Evolutionary conservation across 2,113 vertebrate genomes (phyloP).

Genomic region (Neopipo cinnamomea): DNA sequence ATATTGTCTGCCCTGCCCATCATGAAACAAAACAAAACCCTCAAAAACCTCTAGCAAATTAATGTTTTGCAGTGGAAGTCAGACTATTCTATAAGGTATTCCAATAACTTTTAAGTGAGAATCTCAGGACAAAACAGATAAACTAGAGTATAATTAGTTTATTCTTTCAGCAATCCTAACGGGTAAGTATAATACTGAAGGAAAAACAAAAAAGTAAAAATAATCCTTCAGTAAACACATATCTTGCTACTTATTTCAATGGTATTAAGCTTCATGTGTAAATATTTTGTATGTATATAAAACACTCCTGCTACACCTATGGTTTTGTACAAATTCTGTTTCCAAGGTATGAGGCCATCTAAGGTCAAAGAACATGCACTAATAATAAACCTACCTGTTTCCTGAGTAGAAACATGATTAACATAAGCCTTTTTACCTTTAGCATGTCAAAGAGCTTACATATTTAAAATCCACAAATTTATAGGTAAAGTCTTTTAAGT

Average conservation of each 20-base stretch:
- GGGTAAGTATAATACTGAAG: background rate
- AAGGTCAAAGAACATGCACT: background rate
- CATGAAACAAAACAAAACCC: background rate
- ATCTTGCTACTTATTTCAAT: background rate
- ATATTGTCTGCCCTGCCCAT: background rate
- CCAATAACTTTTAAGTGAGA: background rate
- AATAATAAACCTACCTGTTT: background rate
- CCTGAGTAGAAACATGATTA: background rate
- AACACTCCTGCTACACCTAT: background rate
- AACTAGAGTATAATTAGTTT: background rate
- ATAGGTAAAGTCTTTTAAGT: background rate
- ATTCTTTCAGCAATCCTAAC: background rate
- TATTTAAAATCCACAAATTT: background rate
- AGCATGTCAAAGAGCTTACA: background rate
- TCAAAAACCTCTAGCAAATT: background rate
- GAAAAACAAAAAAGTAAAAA: background rate
- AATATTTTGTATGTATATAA: background rate
- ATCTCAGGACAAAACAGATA: background rate
- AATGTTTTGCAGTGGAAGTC: background rate
- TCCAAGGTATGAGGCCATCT: background rate
- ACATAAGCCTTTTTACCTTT: background rate
- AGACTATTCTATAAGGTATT: background rate
- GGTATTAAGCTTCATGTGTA: background rate
- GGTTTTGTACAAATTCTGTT: background rate
- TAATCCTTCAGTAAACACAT: background rate